A percentile compares a stretch with the other conserved stretches of the same genome.
Evolutionary conservation across 2,888 invertebrate genomes (phyloP).

Genomic region (Antheraea yamamai): DNA sequence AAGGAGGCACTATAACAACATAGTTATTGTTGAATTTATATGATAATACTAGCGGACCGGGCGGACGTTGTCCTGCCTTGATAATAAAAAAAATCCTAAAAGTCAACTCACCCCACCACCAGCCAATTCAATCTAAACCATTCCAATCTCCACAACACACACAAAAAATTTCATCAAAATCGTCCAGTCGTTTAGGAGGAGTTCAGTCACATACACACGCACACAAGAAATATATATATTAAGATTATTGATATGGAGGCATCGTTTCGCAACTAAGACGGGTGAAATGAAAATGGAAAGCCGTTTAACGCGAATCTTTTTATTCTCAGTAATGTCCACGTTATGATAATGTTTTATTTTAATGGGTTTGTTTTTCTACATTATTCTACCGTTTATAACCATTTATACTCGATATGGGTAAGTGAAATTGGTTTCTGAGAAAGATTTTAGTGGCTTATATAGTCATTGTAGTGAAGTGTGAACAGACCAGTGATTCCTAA

Average conservation of each 20-base stretch:
- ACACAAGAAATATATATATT: too few species aligned
- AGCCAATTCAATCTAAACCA: too few species aligned
- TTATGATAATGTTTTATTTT: constrained; percentile 25
- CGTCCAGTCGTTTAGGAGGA: too few species aligned
- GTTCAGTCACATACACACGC: too few species aligned
- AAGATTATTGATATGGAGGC: not conserved
- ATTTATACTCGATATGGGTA: not conserved
- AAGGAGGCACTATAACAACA: not conserved
- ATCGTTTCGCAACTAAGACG: not conserved
- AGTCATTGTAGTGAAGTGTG: not conserved
- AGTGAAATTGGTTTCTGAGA: not conserved
- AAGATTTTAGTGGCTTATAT: not conserved
- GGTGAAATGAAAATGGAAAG: constrained; percentile 22
- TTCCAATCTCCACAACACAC: too few species aligned
- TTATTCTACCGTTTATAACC: constrained; percentile 4
- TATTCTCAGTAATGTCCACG: constrained; percentile 18
- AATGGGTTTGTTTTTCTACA: constrained; percentile 24
- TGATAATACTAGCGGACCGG: too few species aligned
- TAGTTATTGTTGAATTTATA: not conserved
- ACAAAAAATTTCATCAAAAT: too few species aligned
- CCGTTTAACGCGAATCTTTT: constrained; percentile 6
- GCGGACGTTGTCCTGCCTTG: too few species aligned
- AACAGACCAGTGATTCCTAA: too few species aligned
- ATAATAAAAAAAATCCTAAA: too few species aligned
- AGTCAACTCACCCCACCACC: too few species aligned